phyloP scores from a whole-genome alignment of 2,797 vertebrate genomes.

The Chiroxiphia lanceolata region DNA sequence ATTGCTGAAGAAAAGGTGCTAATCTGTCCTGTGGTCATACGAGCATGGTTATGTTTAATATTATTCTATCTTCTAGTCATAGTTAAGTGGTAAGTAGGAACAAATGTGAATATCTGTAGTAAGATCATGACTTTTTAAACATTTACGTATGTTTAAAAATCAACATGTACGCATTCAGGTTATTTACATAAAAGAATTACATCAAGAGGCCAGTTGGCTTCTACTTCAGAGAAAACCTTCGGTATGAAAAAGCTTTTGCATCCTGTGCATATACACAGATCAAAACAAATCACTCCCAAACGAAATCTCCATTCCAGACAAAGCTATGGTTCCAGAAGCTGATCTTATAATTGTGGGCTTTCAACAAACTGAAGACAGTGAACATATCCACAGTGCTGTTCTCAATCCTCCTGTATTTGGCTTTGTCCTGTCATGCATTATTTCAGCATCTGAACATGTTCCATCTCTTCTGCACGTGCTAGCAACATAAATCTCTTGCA shows the following conservation, averaged over 20 bases:
- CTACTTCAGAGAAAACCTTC: not conserved
- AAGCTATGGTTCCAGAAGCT: conserved; percentile 14
- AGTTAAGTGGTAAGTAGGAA: not conserved
- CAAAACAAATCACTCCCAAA: conserved; percentile 31
- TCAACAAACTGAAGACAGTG: conserved; percentile 15
- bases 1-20: not conserved
- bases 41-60: not conserved
- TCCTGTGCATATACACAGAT: not conserved
- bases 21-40: not conserved
- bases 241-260: not conserved
- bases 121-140: not conserved
- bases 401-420: not conserved
- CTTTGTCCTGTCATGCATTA: not conserved
- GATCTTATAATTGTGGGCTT: conserved; percentile 2
- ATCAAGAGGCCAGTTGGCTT: not conserved
- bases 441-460: not conserved
- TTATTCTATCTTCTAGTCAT: not conserved
- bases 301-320: conserved; percentile 26
- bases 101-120: not conserved
- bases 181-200: not conserved
- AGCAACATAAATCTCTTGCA: not conserved
- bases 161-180: not conserved
- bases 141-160: not conserved
- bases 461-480: not conserved
- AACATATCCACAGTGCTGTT: not conserved